A percentile compares a stretch with the other conserved stretches of the same genome.
Evolutionary conservation across 2,113 vertebrate species (phyloP).

Genomic region (Electrona antarctica): DNA sequence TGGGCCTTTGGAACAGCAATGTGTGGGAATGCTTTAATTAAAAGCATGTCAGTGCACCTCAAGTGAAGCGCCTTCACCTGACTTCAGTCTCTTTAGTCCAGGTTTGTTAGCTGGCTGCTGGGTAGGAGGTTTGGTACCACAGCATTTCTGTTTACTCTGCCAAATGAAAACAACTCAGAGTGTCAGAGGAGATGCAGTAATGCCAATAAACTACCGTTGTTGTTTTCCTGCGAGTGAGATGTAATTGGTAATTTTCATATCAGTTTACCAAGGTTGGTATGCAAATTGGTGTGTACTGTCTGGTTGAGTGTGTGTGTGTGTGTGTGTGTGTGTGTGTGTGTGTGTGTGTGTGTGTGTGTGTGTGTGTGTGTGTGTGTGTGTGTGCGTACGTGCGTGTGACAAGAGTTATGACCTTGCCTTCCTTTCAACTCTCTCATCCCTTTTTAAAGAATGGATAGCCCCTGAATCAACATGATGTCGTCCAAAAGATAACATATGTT

Average conservation of each 20-base stretch:
- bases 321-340: background rate
- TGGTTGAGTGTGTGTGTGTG: background rate
- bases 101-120: constrained; percentile 80
- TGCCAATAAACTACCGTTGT: constrained; percentile 51
- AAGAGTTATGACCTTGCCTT: too few relatives aligned
- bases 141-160: constrained; percentile 76
- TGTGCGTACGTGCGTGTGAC: too few relatives aligned
- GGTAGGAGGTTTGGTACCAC: constrained; percentile 62
- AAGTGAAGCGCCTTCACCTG: constrained; percentile 87
- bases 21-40: constrained; percentile 96
- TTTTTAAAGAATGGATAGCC: too few relatives aligned
- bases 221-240: constrained; percentile 27
- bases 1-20: constrained; percentile 72
- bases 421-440: too few relatives aligned
- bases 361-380: too few relatives aligned
- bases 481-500: too few relatives aligned
- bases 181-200: constrained; percentile 41
- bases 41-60: constrained; percentile 92
- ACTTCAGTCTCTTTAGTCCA: constrained; percentile 80
- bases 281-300: constrained; percentile 25
- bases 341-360: too few relatives aligned
- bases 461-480: too few relatives aligned
- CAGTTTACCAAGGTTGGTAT: constrained; percentile 6
- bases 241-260: constrained; percentile 13
- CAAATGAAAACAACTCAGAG: constrained; percentile 82